Evolutionary conservation across 92 coral and sea anemone species (phyloP).

Genomic region (Bergia sp.): DNA sequence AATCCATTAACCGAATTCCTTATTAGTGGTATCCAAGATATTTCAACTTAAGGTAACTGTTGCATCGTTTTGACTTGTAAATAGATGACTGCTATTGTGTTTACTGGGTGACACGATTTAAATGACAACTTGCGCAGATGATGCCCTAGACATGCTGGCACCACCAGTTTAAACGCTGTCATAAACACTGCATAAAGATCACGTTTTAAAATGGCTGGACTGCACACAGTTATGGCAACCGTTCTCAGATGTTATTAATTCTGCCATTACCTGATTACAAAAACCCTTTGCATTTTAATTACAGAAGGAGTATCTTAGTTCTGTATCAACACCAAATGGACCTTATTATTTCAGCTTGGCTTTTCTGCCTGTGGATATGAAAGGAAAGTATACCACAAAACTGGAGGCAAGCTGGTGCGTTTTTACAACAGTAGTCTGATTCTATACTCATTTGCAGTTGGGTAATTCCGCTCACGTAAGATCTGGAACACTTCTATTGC

Average conservation of each 20-base stretch:
- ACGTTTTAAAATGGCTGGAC: neutral
- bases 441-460: neutral
- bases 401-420: neutral
- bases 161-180: neutral
- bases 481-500: no score
- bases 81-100: neutral
- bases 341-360: neutral
- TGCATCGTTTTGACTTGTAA: slow-evolving; percentile 18
- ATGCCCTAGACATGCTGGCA: slow-evolving; percentile 19
- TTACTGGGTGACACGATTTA: neutral
- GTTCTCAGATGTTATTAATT: neutral
- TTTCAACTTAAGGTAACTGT: neutral
- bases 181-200: neutral
- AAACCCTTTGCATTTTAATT: neutral
- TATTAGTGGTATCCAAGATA: neutral
- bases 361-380: neutral
- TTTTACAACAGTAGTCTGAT: neutral
- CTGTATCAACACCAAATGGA: neutral
- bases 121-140: neutral
- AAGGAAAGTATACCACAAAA: neutral
- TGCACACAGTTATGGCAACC: neutral
- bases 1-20: slow-evolving; percentile 8
- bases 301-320: neutral
- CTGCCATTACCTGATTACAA: neutral
- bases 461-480: no score